Conservation (phyloP, 2,888 invertebrate genomes). For the Ischnura elegans region DNA sequence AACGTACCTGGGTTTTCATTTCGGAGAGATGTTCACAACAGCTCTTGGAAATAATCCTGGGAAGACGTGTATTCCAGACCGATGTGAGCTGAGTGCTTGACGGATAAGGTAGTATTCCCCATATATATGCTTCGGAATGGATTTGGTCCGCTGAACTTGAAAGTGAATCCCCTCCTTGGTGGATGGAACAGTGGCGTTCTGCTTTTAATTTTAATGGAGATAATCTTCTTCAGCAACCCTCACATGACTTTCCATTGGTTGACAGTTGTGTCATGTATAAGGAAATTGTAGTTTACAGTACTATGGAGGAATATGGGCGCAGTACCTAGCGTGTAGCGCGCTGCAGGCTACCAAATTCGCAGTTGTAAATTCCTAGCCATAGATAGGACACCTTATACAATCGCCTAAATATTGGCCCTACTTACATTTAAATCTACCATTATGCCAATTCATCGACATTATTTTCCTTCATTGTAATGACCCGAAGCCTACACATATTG, state of each 20-base stretch:
- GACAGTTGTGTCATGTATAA: no score
- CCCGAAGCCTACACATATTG: no score
- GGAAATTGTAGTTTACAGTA: no score
- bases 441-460: no score
- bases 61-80: not conserved
- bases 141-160: constrained; percentile 2
- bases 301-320: no score
- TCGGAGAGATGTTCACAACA: not conserved
- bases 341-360: no score
- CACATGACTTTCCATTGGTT: not conserved
- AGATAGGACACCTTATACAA: no score
- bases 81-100: not conserved
- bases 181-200: not conserved
- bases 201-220: not conserved
- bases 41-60: not conserved
- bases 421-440: no score
- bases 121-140: not conserved
- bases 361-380: no score
- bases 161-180: not conserved
- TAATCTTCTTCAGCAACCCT: not conserved
- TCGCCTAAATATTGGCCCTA: no score
- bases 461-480: no score
- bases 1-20: not conserved
- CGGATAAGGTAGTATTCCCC: not conserved
- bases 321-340: no score